Conservation (phyloP, 2,797 vertebrate species). For the Choloepus didactylus region DNA sequence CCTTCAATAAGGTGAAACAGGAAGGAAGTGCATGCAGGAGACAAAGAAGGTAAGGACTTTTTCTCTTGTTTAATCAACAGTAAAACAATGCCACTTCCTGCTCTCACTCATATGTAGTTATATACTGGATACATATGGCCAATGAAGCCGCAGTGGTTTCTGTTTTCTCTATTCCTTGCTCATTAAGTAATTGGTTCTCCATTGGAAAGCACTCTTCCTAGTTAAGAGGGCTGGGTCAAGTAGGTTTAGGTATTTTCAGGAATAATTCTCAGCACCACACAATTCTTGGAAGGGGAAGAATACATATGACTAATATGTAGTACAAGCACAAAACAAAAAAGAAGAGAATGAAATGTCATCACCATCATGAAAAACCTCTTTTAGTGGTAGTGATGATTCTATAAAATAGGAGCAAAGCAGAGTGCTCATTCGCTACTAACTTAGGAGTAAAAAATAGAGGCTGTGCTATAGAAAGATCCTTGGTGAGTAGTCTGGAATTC, state of each 20-base stretch:
- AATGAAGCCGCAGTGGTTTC: constrained; percentile 3
- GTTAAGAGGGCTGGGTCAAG: background rate
- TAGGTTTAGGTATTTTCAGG: background rate
- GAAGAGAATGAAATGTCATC: background rate
- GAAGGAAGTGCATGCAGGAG: background rate
- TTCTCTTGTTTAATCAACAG: background rate
- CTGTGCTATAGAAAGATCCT: constrained; percentile 6
- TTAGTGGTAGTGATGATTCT: background rate
- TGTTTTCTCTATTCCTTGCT: background rate
- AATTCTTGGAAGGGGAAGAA: background rate
- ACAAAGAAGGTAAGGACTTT: background rate
- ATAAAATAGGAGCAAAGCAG: background rate
- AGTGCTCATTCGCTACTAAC: background rate
- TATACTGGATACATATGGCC: background rate
- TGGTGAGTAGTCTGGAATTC: constrained; percentile 41
- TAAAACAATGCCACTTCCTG: background rate
- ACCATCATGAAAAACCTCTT: background rate
- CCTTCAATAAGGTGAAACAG: background rate
- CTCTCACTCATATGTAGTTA: background rate
- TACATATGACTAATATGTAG: background rate
- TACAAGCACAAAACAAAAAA: background rate
- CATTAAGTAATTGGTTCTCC: background rate
- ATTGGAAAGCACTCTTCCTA: background rate
- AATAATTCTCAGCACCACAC: background rate
- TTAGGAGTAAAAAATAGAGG: background rate